Conservation (phyloP, 2,888 invertebrate genomes). For the Zaprionus bogoriensis region DNA sequence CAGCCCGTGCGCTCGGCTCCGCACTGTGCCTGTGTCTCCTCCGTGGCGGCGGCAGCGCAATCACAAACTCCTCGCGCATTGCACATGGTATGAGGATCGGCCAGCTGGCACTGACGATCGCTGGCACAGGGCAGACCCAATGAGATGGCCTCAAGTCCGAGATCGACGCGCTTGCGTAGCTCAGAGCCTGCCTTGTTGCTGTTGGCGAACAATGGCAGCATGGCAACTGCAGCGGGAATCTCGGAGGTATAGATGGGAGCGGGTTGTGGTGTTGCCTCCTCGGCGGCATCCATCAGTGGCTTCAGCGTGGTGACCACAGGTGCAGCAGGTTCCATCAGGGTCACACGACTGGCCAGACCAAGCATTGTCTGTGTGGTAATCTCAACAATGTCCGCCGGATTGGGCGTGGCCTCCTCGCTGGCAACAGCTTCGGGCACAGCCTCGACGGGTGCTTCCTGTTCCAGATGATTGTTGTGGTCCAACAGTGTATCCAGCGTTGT, state of each 20-base stretch:
- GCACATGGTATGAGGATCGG: conserved; percentile 91
- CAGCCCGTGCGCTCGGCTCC: conserved; percentile 90
- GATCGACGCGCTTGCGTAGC: conserved; percentile 82
- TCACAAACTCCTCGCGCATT: conserved; percentile 86
- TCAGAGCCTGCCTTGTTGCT: conserved; percentile 72
- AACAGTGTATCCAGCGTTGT: conserved; percentile 60
- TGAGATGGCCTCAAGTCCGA: conserved; percentile 85
- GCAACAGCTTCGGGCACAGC: not conserved
- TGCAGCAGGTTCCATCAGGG: conserved; percentile 84
- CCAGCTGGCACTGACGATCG: conserved; percentile 90
- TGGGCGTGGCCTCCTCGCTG: conserved; percentile 67
- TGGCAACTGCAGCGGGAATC: conserved; percentile 6
- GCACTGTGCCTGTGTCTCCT: conserved; percentile 84
- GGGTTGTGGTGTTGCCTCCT: conserved; percentile 67
- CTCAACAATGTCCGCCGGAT: conserved; percentile 77
- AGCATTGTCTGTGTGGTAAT: conserved; percentile 82
- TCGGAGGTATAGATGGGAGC: conserved; percentile 25
- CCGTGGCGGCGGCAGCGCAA: conserved; percentile 86
- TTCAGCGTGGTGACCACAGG: conserved; percentile 77
- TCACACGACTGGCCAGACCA: conserved; percentile 82
- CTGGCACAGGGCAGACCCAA: conserved; percentile 90
- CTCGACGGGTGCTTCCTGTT: conserved; percentile 9
- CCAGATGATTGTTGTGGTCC: conserved; percentile 50
- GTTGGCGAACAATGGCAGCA: conserved; percentile 20
- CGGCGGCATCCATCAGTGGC: conserved; percentile 60